These are phyloP conservation scores for Himalopsyche japonica DNA, from an alignment of 2,888 invertebrate genomes.

Conservation along the genomic window DNA sequence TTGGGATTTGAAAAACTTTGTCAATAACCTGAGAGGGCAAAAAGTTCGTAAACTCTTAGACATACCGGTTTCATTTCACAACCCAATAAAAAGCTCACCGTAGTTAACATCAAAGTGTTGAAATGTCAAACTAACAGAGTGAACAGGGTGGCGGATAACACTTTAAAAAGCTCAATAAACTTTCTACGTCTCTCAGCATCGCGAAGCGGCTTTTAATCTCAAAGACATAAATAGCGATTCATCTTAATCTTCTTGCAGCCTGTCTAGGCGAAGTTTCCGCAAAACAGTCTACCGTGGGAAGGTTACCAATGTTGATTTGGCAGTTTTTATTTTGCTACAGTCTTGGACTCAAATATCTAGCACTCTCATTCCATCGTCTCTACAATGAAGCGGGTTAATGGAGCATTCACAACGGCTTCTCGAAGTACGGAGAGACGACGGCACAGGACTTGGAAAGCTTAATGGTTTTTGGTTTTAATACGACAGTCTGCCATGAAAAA, in stretches of 20 bases:
- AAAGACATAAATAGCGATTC: conserved; percentile 16
- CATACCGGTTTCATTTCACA: background rate
- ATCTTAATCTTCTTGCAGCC: conserved; percentile 10
- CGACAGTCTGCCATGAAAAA: background rate
- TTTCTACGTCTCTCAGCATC: conserved; percentile 18
- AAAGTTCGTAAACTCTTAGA: background rate
- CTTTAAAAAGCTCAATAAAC: conserved; percentile 21
- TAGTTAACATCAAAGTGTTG: conserved; percentile 25
- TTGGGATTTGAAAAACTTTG: background rate
- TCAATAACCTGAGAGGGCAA: conserved; percentile 1
- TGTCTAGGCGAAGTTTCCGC: background rate
- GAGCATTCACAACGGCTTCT: conserved; percentile 18
- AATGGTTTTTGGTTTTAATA: background rate
- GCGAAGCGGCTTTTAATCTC: conserved; percentile 13
- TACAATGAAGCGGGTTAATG: conserved; percentile 23
- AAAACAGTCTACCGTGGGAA: background rate
- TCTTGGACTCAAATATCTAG: background rate
- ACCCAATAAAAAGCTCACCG: background rate
- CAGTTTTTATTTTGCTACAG: background rate
- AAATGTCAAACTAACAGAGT: conserved; percentile 20
- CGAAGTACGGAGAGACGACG: background rate
- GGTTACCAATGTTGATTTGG: background rate
- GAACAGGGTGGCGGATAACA: conserved; percentile 7
- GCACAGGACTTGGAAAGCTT: background rate
- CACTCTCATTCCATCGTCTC: conserved; percentile 2